Evolutionary conservation across 2,888 invertebrate species (phyloP).

Genomic region (Macroteleia sp.): DNA sequence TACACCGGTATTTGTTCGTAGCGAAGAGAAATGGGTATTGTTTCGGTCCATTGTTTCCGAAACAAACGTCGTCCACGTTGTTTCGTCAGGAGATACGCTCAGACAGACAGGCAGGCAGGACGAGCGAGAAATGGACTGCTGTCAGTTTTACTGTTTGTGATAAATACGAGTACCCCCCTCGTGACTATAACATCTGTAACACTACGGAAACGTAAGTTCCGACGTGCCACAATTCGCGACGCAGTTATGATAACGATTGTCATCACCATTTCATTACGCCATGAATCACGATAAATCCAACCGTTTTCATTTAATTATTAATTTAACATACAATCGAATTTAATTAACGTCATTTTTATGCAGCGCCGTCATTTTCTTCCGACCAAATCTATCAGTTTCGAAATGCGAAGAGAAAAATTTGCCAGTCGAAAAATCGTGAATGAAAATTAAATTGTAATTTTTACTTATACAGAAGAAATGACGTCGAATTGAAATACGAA

Average conservation of each 20-base stretch:
- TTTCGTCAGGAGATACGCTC: conserved; percentile 82
- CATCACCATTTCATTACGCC: conserved; percentile 44
- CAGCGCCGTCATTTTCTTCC: no score
- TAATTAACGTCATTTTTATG: conserved; percentile 10
- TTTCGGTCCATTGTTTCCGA: conserved; percentile 83
- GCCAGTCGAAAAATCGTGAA: no score
- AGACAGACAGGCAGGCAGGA: conserved; percentile 77
- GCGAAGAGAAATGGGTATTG: conserved; percentile 79
- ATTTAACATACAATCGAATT: conserved; percentile 32
- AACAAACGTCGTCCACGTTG: conserved; percentile 83
- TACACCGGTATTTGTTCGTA: conserved; percentile 47
- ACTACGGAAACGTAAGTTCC: conserved; percentile 66
- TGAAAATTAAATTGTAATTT: no score
- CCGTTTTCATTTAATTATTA: conserved; percentile 43
- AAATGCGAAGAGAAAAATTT: no score
- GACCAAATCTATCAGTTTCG: no score
- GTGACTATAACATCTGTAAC: conserved; percentile 62
- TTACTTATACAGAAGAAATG: no score
- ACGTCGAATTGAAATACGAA: conserved; percentile 7
- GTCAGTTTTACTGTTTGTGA: conserved; percentile 82
- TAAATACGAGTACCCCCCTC: conserved; percentile 75
- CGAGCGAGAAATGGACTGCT: conserved; percentile 83
- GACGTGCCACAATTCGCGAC: conserved; percentile 48
- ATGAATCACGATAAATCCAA: conserved; percentile 35
- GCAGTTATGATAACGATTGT: conserved; percentile 59